Evolutionary conservation across 2,888 invertebrate genomes (phyloP).

Genomic region (Diplolepis rosae): DNA sequence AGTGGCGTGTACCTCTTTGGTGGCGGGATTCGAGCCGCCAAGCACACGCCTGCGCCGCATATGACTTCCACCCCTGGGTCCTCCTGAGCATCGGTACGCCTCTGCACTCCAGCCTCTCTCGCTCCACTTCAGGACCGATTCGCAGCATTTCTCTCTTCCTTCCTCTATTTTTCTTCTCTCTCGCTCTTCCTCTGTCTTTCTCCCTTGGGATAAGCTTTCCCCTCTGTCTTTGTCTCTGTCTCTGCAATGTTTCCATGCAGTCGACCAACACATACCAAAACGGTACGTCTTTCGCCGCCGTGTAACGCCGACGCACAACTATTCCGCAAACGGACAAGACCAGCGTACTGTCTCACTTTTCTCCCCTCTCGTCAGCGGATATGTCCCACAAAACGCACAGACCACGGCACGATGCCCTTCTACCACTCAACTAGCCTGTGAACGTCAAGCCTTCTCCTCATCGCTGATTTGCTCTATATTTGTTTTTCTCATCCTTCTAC

Average conservation of each 20-base stretch:
- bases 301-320: constrained; percentile 43
- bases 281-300: constrained; percentile 29
- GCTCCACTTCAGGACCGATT: constrained; percentile 33
- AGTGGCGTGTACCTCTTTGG: constrained; percentile 69
- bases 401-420: constrained; percentile 42
- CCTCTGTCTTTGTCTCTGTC: background rate
- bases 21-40: constrained; percentile 67
- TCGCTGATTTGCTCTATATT: constrained; percentile 29
- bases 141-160: constrained; percentile 23
- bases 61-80: constrained; percentile 48
- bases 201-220: background rate
- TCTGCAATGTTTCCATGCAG: constrained; percentile 6
- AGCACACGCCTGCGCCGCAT: constrained; percentile 67
- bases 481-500: constrained; percentile 36
- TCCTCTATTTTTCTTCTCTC: constrained; percentile 33
- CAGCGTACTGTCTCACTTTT: constrained; percentile 19
- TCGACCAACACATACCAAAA: constrained; percentile 5
- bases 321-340: constrained; percentile 34
- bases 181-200: constrained; percentile 26
- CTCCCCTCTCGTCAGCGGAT: constrained; percentile 32
- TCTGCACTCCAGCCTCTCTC: constrained; percentile 44
- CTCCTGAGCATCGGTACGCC: constrained; percentile 55
- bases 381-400: constrained; percentile 34
- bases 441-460: constrained; percentile 27
- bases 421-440: constrained; percentile 31